Percentiles rank a stretch among this genome's conserved stretches.
These are phyloP conservation scores for Serinus canaria DNA, from an alignment of 2,113 vertebrate genomes.

Conservation along the genomic window DNA sequence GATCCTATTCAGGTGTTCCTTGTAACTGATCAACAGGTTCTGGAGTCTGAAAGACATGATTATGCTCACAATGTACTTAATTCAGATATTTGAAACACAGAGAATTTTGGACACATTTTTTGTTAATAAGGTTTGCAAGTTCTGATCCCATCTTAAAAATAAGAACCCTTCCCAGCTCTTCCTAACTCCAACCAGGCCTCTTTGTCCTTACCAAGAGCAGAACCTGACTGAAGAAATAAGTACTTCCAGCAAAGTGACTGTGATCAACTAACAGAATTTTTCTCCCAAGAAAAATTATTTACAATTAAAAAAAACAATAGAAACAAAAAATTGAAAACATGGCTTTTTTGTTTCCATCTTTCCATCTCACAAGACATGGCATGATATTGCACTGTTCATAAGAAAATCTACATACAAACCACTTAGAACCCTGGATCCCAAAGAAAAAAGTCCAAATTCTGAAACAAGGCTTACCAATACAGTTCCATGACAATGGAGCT, in stretches of 20 bases:
- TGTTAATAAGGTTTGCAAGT: neutral
- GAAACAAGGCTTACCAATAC: neutral
- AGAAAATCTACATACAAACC: neutral
- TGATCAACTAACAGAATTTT: neutral
- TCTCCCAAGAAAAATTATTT: neutral
- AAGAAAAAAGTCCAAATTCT: neutral
- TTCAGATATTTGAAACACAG: neutral
- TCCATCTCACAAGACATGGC: neutral
- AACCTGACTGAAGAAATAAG: neutral
- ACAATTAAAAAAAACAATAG: neutral
- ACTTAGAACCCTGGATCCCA: neutral
- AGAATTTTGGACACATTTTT: neutral
- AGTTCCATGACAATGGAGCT: neutral
- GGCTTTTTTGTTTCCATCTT: neutral
- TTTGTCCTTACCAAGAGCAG: neutral
- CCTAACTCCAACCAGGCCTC: neutral
- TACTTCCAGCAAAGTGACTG: neutral
- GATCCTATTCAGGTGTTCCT: constrained; percentile 47
- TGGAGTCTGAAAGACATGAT: constrained; percentile 65
- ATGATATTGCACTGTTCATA: neutral
- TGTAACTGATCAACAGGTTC: constrained; percentile 72
- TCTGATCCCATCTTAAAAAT: neutral
- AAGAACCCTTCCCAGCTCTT: neutral
- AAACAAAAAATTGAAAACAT: neutral
- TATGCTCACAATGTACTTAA: neutral